Evolutionary conservation across 2,888 invertebrate species (phyloP).

Genomic region (Drosophila quasianomalipes): DNA sequence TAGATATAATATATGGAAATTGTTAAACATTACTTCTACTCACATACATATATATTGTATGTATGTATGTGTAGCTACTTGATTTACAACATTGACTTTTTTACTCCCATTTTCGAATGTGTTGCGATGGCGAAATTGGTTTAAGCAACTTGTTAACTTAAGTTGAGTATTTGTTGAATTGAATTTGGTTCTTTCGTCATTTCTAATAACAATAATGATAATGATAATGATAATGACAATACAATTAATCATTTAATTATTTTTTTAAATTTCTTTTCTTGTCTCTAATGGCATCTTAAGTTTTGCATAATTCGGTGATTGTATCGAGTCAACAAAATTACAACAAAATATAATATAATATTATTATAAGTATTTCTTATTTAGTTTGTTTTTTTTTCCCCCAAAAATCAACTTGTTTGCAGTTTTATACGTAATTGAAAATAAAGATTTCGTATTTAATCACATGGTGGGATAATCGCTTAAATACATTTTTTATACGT

Average conservation of each 20-base stretch:
- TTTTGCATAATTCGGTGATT: constrained; percentile 31
- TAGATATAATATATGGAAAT: constrained; percentile 61
- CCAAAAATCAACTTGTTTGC: constrained; percentile 33
- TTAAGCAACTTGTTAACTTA: constrained; percentile 9
- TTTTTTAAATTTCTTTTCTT: neutral
- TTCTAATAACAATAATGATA: constrained; percentile 1
- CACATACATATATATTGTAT: constrained; percentile 29
- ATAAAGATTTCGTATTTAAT: constrained; percentile 50
- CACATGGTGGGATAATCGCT: constrained; percentile 83
- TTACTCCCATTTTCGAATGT: constrained; percentile 25
- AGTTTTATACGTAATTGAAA: constrained; percentile 37
- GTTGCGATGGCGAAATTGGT: constrained; percentile 7
- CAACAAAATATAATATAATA: neutral
- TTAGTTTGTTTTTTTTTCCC: constrained; percentile 8
- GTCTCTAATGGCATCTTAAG: constrained; percentile 26
- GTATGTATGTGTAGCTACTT: constrained; percentile 37
- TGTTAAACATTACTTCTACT: constrained; percentile 64
- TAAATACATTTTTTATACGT: constrained; percentile 52
- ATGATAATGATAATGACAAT: constrained; percentile 6
- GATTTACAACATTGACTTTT: constrained; percentile 57
- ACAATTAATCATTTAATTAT: constrained; percentile 3
- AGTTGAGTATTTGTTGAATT: constrained; percentile 17
- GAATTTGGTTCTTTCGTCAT: constrained; percentile 23
- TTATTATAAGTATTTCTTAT: neutral
- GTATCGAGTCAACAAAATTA: constrained; percentile 35